Evolutionary conservation across 2,797 vertebrate species (phyloP).

Genomic region (Phylloscopus collybita): DNA sequence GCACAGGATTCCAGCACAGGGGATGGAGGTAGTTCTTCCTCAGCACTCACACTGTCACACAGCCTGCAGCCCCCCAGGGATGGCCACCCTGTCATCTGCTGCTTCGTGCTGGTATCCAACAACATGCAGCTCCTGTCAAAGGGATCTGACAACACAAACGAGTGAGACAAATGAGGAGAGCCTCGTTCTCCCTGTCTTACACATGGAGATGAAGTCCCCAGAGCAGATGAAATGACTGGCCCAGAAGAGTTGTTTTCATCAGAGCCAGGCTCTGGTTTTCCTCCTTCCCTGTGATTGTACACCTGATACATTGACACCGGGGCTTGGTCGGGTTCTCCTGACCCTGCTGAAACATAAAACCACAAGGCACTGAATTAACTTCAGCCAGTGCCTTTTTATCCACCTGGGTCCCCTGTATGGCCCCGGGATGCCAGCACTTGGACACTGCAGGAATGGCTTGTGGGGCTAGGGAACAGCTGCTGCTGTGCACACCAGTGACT

Average conservation of each 20-base stretch:
- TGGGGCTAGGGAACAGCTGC: neutral
- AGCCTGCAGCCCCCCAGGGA: neutral
- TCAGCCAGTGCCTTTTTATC: neutral
- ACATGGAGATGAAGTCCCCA: neutral
- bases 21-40: neutral
- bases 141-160: neutral
- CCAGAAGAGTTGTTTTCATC: neutral
- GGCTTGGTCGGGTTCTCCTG: neutral
- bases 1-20: rapidly evolving
- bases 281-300: neutral
- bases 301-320: neutral
- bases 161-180: neutral
- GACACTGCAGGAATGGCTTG: neutral
- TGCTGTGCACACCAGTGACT: neutral
- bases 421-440: rapidly evolving
- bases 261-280: neutral
- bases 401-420: rapidly evolving
- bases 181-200: neutral
- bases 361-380: neutral
- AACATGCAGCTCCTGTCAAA: rapidly evolving
- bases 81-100: neutral
- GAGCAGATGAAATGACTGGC: neutral
- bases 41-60: neutral
- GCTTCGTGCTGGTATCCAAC: neutral
- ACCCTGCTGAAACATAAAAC: neutral